Evolutionary conservation across 2,113 vertebrate genomes (phyloP).

Genomic region (Vidua macroura): DNA sequence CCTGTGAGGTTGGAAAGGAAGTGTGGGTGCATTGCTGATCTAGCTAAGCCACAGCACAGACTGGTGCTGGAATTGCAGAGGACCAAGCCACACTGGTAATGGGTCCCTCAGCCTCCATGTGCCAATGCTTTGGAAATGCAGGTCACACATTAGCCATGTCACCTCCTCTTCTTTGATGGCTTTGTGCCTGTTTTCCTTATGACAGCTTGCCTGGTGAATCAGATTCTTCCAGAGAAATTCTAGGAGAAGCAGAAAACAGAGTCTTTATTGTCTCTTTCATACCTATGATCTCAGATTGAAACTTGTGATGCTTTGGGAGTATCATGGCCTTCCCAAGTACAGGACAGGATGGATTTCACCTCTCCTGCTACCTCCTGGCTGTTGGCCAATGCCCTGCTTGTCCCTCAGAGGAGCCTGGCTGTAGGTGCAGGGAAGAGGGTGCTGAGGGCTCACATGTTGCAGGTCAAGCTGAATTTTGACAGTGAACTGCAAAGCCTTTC

Average conservation of each 20-base stretch:
- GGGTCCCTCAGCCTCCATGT: background rate
- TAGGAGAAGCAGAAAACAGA: background rate
- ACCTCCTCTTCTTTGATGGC: background rate
- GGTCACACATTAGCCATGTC: background rate
- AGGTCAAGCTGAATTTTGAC: background rate
- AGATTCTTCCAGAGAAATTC: background rate
- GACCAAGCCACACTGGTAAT: fast-evolving
- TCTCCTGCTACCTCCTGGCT: background rate
- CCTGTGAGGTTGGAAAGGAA: background rate
- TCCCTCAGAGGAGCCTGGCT: background rate
- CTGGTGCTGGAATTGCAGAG: background rate
- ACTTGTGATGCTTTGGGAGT: background rate
- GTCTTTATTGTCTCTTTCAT: background rate
- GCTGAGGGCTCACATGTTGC: fast-evolving
- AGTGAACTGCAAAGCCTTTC: background rate
- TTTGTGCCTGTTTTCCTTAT: background rate
- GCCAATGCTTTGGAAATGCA: background rate
- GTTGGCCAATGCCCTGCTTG: background rate
- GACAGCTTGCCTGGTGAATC: background rate
- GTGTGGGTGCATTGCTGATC: background rate
- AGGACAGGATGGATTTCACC: background rate
- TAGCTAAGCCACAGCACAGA: background rate
- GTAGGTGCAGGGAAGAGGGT: too few species aligned
- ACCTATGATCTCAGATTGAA: background rate
- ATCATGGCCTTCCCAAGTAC: background rate